These are phyloP conservation scores for Tyrannus savana DNA, from an alignment of 2,113 vertebrate genomes.

Conservation along the genomic window DNA sequence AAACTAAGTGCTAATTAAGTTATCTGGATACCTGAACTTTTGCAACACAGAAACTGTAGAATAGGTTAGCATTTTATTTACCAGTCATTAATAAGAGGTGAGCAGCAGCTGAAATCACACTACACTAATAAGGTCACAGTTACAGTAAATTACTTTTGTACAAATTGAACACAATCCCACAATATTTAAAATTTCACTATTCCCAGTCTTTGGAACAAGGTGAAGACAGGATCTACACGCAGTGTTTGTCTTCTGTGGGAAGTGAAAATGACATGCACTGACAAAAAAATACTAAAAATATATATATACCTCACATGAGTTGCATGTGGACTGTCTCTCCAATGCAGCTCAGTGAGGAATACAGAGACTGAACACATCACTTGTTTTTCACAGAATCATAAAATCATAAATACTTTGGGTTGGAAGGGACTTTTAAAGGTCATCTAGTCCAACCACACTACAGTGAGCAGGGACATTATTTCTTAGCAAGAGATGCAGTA, in stretches of 20 bases:
- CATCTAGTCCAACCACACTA: neutral
- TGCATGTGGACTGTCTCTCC: accelerated
- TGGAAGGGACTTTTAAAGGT: neutral
- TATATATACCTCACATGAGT: neutral
- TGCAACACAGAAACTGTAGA: conserved; percentile 49
- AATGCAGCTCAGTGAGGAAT: neutral
- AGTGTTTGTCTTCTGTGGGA: accelerated
- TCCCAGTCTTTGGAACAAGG: neutral
- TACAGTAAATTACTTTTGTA: conserved; percentile 49
- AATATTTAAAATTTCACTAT: neutral
- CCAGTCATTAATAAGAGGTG: conserved; percentile 56
- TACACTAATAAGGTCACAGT: conserved; percentile 52
- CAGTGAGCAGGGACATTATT: neutral
- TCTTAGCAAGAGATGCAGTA: neutral
- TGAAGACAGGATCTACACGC: neutral
- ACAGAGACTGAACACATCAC: neutral
- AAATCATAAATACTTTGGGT: neutral
- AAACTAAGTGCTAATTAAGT: conserved; percentile 65
- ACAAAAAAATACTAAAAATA: neutral
- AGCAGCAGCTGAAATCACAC: conserved; percentile 55
- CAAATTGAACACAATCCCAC: neutral
- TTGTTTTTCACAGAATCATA: neutral
- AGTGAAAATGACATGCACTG: neutral
- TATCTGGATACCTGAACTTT: conserved; percentile 57
- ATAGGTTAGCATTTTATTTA: conserved; percentile 68